phyloP scores from a whole-genome alignment of 1,140 invertebrate species.

The Brachystomella parvula region DNA sequence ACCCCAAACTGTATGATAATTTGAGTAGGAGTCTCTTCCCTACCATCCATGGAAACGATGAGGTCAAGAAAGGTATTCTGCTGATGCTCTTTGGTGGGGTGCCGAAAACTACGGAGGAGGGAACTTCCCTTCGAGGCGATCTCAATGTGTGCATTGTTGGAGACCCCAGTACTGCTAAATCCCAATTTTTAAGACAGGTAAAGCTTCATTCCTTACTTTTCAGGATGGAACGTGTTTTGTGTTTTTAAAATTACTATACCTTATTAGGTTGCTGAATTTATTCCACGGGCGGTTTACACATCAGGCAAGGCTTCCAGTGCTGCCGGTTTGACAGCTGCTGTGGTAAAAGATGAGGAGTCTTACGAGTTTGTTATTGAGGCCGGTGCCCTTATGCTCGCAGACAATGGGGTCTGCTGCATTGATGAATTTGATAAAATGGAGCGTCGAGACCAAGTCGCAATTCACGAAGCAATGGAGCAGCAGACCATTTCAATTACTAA shows the following conservation, averaged over 20 bases:
- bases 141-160: conserved; percentile 98
- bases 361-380: conserved; percentile 99
- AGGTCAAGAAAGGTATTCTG: conserved; percentile 90
- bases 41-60: conserved; percentile 95
- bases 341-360: conserved; percentile 94
- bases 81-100: conserved; percentile 98
- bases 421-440: conserved; percentile 99
- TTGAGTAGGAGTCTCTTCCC: conserved; percentile 90
- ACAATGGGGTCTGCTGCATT: conserved; percentile 98
- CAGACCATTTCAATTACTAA: conserved; percentile 99
- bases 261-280: conserved; percentile 77
- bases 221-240: conserved; percentile 4
- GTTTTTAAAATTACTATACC: conserved; percentile 22
- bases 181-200: conserved; percentile 87
- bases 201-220: background rate
- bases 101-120: conserved; percentile 86
- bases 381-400: conserved; percentile 96
- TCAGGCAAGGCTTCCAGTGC: conserved; percentile 97
- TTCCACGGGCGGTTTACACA: conserved; percentile 92
- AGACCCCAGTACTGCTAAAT: conserved; percentile 97
- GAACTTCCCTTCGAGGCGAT: conserved; percentile 78
- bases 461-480: conserved; percentile 99
- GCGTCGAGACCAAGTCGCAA: conserved; percentile 91
- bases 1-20: conserved; percentile 86
- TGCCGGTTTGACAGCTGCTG: conserved; percentile 95